Evolutionary conservation across 2,797 vertebrate genomes (phyloP).

Genomic region (Stomatorhinus walkeri): DNA sequence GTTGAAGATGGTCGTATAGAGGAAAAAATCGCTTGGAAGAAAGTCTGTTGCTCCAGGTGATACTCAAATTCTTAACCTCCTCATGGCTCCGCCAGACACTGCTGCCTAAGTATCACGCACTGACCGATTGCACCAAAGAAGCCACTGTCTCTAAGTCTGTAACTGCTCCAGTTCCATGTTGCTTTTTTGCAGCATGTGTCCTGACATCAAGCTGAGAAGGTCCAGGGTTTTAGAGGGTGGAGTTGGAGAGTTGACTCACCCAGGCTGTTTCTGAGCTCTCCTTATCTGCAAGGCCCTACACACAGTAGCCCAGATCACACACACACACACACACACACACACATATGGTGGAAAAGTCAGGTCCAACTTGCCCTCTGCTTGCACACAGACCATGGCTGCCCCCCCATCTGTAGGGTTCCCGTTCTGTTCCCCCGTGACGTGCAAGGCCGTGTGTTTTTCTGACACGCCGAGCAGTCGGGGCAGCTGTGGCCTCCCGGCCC

Average conservation of each 20-base stretch:
- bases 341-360: constrained; percentile 38
- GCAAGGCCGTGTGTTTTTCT: not conserved
- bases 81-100: not conserved
- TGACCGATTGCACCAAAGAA: not conserved
- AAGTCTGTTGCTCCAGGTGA: not conserved
- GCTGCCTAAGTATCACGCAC: not conserved
- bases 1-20: not conserved
- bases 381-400: not conserved
- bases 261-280: constrained; percentile 6
- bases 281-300: constrained; percentile 51
- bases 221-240: not conserved
- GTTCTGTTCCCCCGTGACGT: not conserved
- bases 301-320: constrained; percentile 37
- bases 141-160: not conserved
- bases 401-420: not conserved
- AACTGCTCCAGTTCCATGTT: not conserved
- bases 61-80: not conserved
- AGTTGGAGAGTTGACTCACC: not conserved
- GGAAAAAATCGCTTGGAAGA: not conserved
- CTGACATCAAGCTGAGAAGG: not conserved
- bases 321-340: constrained; percentile 15
- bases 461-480: not conserved
- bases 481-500: not conserved
- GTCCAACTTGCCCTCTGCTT: not conserved
- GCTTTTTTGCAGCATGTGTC: not conserved